A percentile compares a stretch with the other conserved stretches of the same genome.
These are phyloP conservation scores for Parazoanthus swiftii DNA, from an alignment of 92 coral and sea anemone species.

Conservation along the genomic window DNA sequence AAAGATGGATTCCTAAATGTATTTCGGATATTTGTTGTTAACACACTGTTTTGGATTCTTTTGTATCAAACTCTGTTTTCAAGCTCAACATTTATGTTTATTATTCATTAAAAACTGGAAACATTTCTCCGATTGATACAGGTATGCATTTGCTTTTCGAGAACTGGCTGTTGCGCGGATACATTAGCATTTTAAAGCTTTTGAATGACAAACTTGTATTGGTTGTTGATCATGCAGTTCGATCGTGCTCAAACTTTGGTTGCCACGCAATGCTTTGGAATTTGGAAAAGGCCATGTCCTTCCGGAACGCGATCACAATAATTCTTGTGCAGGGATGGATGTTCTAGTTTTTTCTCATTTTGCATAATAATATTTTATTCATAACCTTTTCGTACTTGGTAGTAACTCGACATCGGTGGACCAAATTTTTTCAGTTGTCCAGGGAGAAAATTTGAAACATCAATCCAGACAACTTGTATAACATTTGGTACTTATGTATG, in stretches of 20 bases:
- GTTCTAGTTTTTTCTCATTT: not conserved
- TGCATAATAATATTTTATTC: not conserved
- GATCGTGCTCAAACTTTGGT: no score
- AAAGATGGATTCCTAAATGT: not conserved
- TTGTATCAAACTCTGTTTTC: not conserved
- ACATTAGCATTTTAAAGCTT: not conserved
- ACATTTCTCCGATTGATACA: not conserved
- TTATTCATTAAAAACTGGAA: not conserved
- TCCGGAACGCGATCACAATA: not conserved
- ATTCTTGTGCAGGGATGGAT: not conserved
- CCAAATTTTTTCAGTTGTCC: no score
- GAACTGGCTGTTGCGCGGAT: constrained; percentile 2
- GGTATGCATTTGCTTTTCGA: not conserved
- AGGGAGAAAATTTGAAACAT: no score
- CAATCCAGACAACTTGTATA: no score
- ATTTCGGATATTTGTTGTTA: not conserved
- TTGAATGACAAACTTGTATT: constrained; percentile 15
- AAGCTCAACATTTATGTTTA: not conserved
- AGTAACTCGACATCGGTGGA: no score
- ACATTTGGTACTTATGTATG: no score
- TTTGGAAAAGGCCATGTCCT: not conserved
- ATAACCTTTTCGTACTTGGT: no score
- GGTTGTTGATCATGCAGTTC: not conserved
- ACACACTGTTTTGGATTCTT: not conserved
- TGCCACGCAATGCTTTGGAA: not conserved